Evolutionary conservation across 1,140 invertebrate genomes (phyloP).

Genomic region (Lepidurus apus): DNA sequence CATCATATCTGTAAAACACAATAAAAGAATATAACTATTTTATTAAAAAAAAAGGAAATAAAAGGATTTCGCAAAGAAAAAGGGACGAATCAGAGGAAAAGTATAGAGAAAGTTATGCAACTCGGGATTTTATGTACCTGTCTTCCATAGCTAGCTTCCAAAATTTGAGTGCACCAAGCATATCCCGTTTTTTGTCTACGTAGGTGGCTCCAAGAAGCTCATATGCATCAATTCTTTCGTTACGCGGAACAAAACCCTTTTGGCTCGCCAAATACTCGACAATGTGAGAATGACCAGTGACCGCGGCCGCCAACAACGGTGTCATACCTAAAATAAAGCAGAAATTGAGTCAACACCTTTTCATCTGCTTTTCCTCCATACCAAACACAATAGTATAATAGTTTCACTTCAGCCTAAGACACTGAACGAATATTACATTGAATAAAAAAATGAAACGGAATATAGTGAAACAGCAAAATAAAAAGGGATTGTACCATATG

Average conservation of each 20-base stretch:
- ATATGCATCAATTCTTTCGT: constrained; percentile 82
- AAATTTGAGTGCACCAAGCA: constrained; percentile 76
- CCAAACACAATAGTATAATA: background rate
- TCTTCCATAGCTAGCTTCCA: constrained; percentile 86
- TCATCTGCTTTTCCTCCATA: background rate
- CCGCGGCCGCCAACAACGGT: constrained; percentile 82
- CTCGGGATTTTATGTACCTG: constrained; percentile 49
- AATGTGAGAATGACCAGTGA: constrained; percentile 84
- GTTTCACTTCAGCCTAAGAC: background rate
- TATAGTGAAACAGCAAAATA: background rate
- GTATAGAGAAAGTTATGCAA: constrained; percentile 22
- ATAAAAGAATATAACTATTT: constrained; percentile 31
- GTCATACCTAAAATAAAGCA: constrained; percentile 71
- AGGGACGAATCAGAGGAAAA: constrained; percentile 27
- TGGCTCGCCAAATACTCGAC: constrained; percentile 81
- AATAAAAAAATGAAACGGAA: background rate
- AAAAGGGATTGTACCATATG: constrained; percentile 59
- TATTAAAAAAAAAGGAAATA: constrained; percentile 30
- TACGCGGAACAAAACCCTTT: constrained; percentile 59
- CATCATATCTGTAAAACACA: constrained; percentile 46
- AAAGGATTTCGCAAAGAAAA: constrained; percentile 26
- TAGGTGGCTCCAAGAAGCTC: constrained; percentile 92
- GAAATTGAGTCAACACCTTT: background rate
- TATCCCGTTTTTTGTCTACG: constrained; percentile 92
- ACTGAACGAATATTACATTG: background rate